Evolutionary conservation across 2,113 vertebrate genomes (phyloP).

Genomic region (Cyanistes caeruleus): DNA sequence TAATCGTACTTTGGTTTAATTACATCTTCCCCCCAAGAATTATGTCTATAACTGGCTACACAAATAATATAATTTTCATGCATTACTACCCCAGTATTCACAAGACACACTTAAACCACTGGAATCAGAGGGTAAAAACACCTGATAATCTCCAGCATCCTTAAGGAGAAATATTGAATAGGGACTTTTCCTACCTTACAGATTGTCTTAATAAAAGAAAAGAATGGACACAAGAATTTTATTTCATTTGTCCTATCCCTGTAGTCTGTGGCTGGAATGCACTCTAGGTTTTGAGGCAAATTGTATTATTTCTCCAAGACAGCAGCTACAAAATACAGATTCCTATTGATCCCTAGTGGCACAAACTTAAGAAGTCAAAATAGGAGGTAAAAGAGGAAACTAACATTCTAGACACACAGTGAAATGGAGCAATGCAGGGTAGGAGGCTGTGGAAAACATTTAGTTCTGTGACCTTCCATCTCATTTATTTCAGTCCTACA

Average conservation of each 20-base stretch:
- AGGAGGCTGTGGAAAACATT: constrained; percentile 39
- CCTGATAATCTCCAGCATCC: background rate
- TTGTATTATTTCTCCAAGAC: background rate
- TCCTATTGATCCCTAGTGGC: constrained; percentile 15
- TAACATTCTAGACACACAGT: background rate
- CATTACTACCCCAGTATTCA: background rate
- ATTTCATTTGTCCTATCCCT: background rate
- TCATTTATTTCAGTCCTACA: constrained; percentile 59
- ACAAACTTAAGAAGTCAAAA: constrained; percentile 13
- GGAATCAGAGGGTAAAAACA: background rate
- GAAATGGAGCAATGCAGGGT: constrained; percentile 44
- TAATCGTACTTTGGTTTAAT: background rate
- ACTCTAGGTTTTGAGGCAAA: background rate
- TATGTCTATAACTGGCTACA: background rate
- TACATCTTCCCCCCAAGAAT: background rate
- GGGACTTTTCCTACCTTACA: background rate
- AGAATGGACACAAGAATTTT: background rate
- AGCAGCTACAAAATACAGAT: background rate
- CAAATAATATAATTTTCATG: background rate
- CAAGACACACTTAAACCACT: background rate
- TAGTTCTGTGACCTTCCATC: constrained; percentile 48
- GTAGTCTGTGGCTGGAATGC: background rate
- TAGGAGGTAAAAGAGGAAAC: background rate
- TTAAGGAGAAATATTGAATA: background rate
- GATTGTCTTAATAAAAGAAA: background rate